phyloP scores from a whole-genome alignment of 2,888 invertebrate species.

The Candidula unifasciata region DNA sequence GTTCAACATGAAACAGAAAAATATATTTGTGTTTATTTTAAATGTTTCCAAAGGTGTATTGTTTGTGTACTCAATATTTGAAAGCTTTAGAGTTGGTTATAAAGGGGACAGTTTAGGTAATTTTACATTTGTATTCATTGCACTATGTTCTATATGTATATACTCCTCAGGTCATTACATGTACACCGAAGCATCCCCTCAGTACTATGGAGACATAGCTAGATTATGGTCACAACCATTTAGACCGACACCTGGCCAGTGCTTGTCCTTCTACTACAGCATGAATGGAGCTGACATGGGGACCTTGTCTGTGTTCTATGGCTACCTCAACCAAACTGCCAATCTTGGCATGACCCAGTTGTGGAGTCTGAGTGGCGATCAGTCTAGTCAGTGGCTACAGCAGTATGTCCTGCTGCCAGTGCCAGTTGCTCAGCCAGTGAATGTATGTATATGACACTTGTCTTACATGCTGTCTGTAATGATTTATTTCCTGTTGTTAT shows the following conservation, averaged over 20 bases:
- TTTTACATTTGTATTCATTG: too few species aligned
- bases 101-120: too few species aligned
- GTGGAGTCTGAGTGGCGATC: constrained; percentile 68
- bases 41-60: too few species aligned
- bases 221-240: constrained; percentile 66
- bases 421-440: constrained; percentile 55
- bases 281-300: constrained; percentile 75
- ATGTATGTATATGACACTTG: constrained; percentile 59
- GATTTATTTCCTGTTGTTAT: neutral
- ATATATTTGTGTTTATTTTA: too few species aligned
- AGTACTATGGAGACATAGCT: constrained; percentile 61
- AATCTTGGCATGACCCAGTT: constrained; percentile 59
- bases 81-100: too few species aligned
- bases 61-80: too few species aligned
- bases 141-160: neutral
- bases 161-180: constrained; percentile 66
- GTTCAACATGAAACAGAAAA: too few species aligned
- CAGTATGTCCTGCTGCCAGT: constrained; percentile 59
- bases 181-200: constrained; percentile 69
- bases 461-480: neutral
- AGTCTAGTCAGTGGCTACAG: constrained; percentile 70
- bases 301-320: constrained; percentile 64
- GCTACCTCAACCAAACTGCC: constrained; percentile 61
- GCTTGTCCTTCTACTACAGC: constrained; percentile 75
- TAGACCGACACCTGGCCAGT: constrained; percentile 63